A percentile compares a stretch with the other conserved stretches of the same genome.
Evolutionary conservation across 2,888 invertebrate species (phyloP).

Genomic region (Drosophila pseudotalamancana): DNA sequence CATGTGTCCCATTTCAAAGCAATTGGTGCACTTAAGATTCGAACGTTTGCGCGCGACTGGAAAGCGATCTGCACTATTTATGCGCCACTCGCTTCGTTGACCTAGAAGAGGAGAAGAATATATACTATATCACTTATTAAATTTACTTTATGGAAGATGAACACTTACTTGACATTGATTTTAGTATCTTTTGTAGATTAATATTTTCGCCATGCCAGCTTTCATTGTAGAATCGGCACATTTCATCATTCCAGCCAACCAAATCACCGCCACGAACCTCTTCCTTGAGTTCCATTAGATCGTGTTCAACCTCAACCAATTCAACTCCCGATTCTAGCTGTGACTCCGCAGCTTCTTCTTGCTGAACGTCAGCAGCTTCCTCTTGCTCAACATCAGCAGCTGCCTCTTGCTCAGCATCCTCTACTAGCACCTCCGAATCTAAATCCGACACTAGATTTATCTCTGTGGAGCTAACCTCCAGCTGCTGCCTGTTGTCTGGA

Average conservation of each 20-base stretch:
- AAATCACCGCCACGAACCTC: slow-evolving; percentile 29
- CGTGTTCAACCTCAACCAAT: slow-evolving; percentile 31
- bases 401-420: background rate
- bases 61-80: slow-evolving; percentile 78
- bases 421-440: background rate
- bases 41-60: slow-evolving; percentile 60
- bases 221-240: slow-evolving; percentile 88
- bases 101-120: slow-evolving; percentile 36
- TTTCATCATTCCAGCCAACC: slow-evolving; percentile 85
- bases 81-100: slow-evolving; percentile 74
- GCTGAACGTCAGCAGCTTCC: background rate
- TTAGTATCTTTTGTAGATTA: slow-evolving; percentile 86
- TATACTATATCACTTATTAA: too few species aligned
- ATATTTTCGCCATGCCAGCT: slow-evolving; percentile 88
- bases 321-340: background rate
- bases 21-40: slow-evolving; percentile 87
- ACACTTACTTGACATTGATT: slow-evolving; percentile 87
- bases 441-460: background rate
- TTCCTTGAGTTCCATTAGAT: slow-evolving; percentile 38
- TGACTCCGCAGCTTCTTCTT: too few species aligned
- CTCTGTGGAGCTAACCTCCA: background rate
- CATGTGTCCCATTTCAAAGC: slow-evolving; percentile 88
- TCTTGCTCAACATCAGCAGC: background rate
- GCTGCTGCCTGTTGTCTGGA: background rate
- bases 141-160: too few species aligned